Conservation (phyloP, 1,140 invertebrate genomes). For the Macrotrachela quadricornifera region DNA sequence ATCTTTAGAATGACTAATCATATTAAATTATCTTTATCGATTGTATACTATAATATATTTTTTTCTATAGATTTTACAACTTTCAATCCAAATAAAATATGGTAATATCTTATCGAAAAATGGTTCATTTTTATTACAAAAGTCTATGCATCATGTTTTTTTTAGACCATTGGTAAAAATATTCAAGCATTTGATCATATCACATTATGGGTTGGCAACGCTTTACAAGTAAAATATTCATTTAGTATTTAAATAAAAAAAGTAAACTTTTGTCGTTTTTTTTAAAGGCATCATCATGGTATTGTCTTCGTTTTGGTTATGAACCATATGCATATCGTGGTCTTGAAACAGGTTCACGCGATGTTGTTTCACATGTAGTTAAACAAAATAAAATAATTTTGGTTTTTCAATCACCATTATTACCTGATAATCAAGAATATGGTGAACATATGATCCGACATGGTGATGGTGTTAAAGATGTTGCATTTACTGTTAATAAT, state of each 20-base stretch:
- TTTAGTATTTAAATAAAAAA: conserved; percentile 8
- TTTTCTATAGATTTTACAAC: no score
- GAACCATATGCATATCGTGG: conserved; percentile 72
- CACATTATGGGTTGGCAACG: conserved; percentile 89
- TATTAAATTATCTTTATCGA: no score
- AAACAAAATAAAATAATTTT: conserved; percentile 82
- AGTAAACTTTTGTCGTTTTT: background rate
- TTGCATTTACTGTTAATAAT: conserved; percentile 83
- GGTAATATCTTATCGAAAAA: no score
- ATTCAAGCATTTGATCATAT: conserved; percentile 56
- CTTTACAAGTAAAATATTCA: conserved; percentile 52
- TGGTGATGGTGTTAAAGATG: conserved; percentile 86
- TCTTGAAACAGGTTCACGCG: conserved; percentile 70
- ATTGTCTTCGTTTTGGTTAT: conserved; percentile 74
- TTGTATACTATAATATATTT: no score
- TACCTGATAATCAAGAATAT: conserved; percentile 44
- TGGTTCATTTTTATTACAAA: no score
- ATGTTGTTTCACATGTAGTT: conserved; percentile 61
- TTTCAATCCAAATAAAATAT: no score
- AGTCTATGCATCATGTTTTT: no score
- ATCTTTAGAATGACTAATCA: no score
- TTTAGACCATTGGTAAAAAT: no score
- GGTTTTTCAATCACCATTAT: conserved; percentile 72
- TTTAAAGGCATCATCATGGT: conserved; percentile 70
- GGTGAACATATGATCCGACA: conserved; percentile 58